Base-by-base conservation (phyloP, 1,140 invertebrate genomes). In the Olivierus martensii region DNA sequence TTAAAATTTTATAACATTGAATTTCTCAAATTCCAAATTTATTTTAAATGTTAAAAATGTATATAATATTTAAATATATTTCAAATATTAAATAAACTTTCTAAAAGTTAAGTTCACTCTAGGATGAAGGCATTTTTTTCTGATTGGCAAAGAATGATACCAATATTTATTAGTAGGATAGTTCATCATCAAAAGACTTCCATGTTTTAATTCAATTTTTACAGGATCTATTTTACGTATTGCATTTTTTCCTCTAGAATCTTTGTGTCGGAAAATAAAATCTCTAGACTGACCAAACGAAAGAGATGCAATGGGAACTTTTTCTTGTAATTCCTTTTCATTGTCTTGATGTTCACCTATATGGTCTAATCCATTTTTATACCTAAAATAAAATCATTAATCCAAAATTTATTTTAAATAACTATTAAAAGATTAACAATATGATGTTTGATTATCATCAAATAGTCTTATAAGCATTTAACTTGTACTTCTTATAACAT, bases 311-410 rank as follows among this genome's bases (percentile, higher is more conserved):
- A 83, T 83, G 0, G 81, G 79, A 37, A 70, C 67, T 12, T 65
- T 65, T 11, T 63, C 65, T 58, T 77, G 77, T 34, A 84, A 66
- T 55, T 83, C 81, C 43, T 72, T 71, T 67, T 83, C 81, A 62
- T 81, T 77, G 63, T 84, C 82, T 61, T 76, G 72, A 61, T 84
- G 82, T 64, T 81, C 79, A 3, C 80, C 80, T 62, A 83, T 83
- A 56, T 81, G 74, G 65, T 84, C 80, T 39, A 63, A 64, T 5
- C 81, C 82, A 71, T 81, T 74, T 60, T 75, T 72, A 60, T 84
- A 84, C 60, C 82, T 83, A 53, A 4, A 64, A 59, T 45, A 59
- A 22, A 59, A 56, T n/a, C n/a, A n/a, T n/a, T n/a, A n/a, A n/a
- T n/a, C n/a, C n/a, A n/a, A n/a, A n/a, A n/a, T n/a, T n/a, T n/a